Evolutionary conservation across 2,797 vertebrate species (phyloP), one percentile per base, ranked within the genome.

Genomic region (Lycodopsis pacificus): DNA sequence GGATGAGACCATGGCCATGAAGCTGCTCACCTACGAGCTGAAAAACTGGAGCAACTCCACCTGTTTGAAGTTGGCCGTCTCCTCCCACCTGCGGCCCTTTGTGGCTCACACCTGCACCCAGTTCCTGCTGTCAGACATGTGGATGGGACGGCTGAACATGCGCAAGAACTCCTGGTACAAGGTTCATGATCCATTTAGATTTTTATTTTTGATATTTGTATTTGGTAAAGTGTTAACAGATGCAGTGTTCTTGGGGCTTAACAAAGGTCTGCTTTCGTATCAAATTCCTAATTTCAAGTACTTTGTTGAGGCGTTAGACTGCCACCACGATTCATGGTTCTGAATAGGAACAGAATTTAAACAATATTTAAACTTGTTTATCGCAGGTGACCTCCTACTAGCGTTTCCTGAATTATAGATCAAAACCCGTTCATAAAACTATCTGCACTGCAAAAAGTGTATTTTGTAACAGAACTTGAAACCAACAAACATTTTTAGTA

Each of bases 161-260:
- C 97, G 98, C 88, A 99, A 99, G 93, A 99, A 99, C 94, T 99
- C 98, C 40, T 99, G 98, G 98, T 99, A 99, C 94, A 99, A 99
- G 97, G 98, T 99, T 96, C 88, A 92, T 91, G 83, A 72, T 90
- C 90, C 89, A 86, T 88, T 79, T 84, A 57, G 70, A 79, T 82
- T 88, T 59, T 87, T 82, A 79, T 79, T 90, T 83, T 86, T 80
- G 34, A 2, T 68, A 20, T 53, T 38, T 67, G 22, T 59, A 3
- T 49, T 66, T 27, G 9, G 3, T 38, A 7, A 30, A 34, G 38
- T 54, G 53, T 64, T 58, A 65, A 22, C 32, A 22, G 53, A 17
- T 74, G 27, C 4, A 3, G 13, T 59, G 36, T 44, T 64, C n/a
- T 46, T 4, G 7, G 0, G n/a, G 12, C 19, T n/a, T 36, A 34